phyloP scores from a whole-genome alignment of 1,140 invertebrate species.

The Tribolium madens region DNA sequence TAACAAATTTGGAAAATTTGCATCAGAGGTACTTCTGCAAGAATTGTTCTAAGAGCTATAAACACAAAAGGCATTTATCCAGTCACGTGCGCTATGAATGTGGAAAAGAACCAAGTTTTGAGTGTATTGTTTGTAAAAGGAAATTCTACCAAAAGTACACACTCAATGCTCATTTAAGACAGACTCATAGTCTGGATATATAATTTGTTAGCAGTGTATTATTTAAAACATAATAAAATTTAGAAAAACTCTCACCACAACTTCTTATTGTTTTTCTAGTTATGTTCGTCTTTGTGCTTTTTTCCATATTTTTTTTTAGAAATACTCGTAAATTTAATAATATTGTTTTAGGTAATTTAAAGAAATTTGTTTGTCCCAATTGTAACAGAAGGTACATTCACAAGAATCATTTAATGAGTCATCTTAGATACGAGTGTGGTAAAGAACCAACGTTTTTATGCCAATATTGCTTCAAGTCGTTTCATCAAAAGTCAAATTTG shows the following conservation, averaged over 20 bases:
- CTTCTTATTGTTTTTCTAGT: background rate
- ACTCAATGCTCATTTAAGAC: slow-evolving; percentile 48
- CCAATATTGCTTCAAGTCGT: slow-evolving; percentile 62
- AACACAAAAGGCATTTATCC: slow-evolving; percentile 72
- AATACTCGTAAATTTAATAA: background rate
- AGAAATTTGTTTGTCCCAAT: slow-evolving; percentile 44
- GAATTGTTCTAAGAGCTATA: slow-evolving; percentile 73
- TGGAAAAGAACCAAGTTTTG: slow-evolving; percentile 58
- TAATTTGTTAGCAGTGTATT: background rate
- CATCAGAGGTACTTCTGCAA: slow-evolving; percentile 41
- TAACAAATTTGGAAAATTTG: background rate
- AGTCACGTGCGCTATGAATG: slow-evolving; percentile 69
- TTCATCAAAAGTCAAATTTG: slow-evolving; percentile 53
- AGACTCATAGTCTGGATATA: slow-evolving; percentile 32
- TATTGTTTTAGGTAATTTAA: slow-evolving; percentile 22
- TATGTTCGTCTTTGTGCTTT: background rate
- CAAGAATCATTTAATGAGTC: slow-evolving; percentile 72
- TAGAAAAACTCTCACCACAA: background rate
- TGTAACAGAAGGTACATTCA: slow-evolving; percentile 74
- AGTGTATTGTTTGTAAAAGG: slow-evolving; percentile 63
- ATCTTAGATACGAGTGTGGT: slow-evolving; percentile 67
- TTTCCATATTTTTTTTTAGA: too few relatives aligned
- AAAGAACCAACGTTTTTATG: slow-evolving; percentile 58
- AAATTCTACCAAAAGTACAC: slow-evolving; percentile 54
- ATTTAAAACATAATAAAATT: background rate